Percentiles rank a stretch among this genome's conserved stretches.
These are phyloP conservation scores for Magallana angulata DNA, from an alignment of 1,140 invertebrate species.

Conservation along the genomic window DNA sequence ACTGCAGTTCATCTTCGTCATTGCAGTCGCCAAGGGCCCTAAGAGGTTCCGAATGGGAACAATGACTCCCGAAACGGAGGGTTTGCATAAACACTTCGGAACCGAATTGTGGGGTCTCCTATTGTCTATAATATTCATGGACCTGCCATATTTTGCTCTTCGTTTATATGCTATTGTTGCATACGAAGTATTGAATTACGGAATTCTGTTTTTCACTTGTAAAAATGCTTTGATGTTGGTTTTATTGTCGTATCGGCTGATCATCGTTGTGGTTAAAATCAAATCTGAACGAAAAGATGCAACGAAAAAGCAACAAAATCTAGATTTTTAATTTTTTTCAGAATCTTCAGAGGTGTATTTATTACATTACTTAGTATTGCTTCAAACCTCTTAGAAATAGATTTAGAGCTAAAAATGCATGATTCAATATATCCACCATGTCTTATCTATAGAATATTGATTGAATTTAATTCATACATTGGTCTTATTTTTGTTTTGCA, in stretches of 20 bases:
- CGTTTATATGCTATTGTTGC: constrained; percentile 88
- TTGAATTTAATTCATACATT: too few relatives aligned
- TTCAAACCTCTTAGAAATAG: too few relatives aligned
- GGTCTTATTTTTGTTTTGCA: too few relatives aligned
- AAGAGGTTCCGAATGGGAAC: neutral
- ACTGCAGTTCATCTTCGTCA: constrained; percentile 53
- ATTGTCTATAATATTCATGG: constrained; percentile 80
- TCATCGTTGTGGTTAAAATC: constrained; percentile 37
- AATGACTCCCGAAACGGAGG: neutral
- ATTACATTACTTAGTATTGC: too few relatives aligned
- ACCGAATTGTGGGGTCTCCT: constrained; percentile 87
- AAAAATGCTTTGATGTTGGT: constrained; percentile 91
- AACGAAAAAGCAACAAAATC: too few relatives aligned
- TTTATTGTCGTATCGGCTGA: constrained; percentile 75
- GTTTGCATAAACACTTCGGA: neutral
- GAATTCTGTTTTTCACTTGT: constrained; percentile 94
- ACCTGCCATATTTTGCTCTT: constrained; percentile 91
- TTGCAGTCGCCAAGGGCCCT: constrained; percentile 40
- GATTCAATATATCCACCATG: too few relatives aligned
- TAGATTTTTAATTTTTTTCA: too few relatives aligned
- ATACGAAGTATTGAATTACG: constrained; percentile 91
- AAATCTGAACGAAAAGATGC: neutral
- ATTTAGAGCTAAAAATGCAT: too few relatives aligned
- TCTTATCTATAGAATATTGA: too few relatives aligned
- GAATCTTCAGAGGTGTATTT: too few relatives aligned